A percentile compares a stretch with the other conserved stretches of the same genome.
Evolutionary conservation across 2,888 invertebrate genomes (phyloP).

Genomic region (Camptogramma bilineatum): DNA sequence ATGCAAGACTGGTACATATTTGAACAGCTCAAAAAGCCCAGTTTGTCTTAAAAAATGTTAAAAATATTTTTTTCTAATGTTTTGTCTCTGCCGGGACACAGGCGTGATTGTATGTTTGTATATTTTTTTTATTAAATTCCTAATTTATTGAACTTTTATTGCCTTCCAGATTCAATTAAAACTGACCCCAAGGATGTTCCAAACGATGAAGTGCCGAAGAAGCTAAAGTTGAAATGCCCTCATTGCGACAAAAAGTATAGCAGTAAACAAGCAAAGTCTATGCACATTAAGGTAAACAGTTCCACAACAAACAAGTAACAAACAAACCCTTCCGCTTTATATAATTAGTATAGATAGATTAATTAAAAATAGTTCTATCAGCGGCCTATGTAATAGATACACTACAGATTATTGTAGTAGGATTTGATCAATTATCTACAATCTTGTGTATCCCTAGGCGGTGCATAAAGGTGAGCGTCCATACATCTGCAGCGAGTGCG

Average conservation of each 20-base stretch:
- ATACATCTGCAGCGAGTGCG: slow-evolving; percentile 86
- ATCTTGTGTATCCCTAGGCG: slow-evolving; percentile 70
- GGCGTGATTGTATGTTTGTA: too few species aligned
- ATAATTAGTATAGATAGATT: too few species aligned
- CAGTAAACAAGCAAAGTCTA: slow-evolving; percentile 85
- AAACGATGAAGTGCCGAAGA: slow-evolving; percentile 33
- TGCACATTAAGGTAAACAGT: slow-evolving; percentile 79
- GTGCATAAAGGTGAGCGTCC: slow-evolving; percentile 85
- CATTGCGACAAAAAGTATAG: slow-evolving; percentile 87
- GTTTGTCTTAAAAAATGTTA: too few species aligned
- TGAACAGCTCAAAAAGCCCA: too few species aligned
- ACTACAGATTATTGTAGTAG: too few species aligned
- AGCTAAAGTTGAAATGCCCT: slow-evolving; percentile 74
- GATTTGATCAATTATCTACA: not conserved
- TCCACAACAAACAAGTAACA: not conserved
- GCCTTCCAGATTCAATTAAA: slow-evolving; percentile 4
- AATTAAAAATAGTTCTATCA: too few species aligned
- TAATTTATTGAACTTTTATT: not conserved
- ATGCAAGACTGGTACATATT: too few species aligned
- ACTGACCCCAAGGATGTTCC: not conserved
- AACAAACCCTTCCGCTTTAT: too few species aligned
- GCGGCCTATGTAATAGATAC: too few species aligned
- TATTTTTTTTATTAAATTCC: too few species aligned
- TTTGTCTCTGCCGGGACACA: too few species aligned
- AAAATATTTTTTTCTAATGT: too few species aligned